Conservation (phyloP, 2,113 vertebrate species). For the Chascanopsetta lugubris region DNA sequence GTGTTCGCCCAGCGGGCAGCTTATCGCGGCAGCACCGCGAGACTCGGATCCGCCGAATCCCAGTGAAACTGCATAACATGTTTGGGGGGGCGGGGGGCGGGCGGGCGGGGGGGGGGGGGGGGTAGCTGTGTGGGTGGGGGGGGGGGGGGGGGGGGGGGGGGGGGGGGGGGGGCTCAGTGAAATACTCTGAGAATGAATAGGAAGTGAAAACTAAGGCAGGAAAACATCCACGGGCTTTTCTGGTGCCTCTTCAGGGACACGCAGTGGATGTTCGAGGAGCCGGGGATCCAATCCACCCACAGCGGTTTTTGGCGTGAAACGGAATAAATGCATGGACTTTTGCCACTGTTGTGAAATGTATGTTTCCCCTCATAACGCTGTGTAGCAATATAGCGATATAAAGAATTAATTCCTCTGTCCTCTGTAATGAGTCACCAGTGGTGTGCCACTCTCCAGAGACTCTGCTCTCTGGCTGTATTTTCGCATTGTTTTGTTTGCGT, state of each 20-base stretch:
- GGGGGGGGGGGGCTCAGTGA: slow-evolving; percentile 29
- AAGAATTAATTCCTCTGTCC: too few relatives aligned
- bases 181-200: slow-evolving; percentile 49
- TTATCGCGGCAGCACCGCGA: slow-evolving; percentile 61
- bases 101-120: too few relatives aligned
- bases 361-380: too few relatives aligned
- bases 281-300: background rate
- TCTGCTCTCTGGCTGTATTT: too few relatives aligned
- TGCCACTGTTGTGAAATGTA: too few relatives aligned
- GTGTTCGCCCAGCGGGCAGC: slow-evolving; percentile 64
- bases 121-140: too few relatives aligned
- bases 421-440: too few relatives aligned
- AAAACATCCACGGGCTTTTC: slow-evolving; percentile 39
- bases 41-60: slow-evolving; percentile 65
- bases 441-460: too few relatives aligned
- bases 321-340: background rate
- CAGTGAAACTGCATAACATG: slow-evolving; percentile 53
- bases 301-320: background rate
- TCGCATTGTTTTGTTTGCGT: too few relatives aligned
- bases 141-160: too few relatives aligned
- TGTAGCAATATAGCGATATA: too few relatives aligned
- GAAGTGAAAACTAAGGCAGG: slow-evolving; percentile 35
- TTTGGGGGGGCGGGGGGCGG: too few relatives aligned
- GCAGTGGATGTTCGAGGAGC: background rate
- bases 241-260: slow-evolving; percentile 11